Evolutionary conservation across 1,140 invertebrate species (phyloP).

Genomic region (Chymomyza costata): DNA sequence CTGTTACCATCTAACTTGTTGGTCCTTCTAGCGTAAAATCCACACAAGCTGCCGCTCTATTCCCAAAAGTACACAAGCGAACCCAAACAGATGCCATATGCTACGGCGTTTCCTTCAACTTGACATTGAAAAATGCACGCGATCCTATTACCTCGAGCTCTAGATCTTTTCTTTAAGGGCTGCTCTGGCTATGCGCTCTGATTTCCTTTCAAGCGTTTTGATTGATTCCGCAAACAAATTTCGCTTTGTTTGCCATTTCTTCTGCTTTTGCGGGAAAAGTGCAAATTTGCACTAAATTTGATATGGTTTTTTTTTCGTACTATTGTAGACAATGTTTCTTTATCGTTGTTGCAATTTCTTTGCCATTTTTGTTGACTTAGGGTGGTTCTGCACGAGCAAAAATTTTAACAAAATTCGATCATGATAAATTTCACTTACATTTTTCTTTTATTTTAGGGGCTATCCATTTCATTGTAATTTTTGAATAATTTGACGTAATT

Average conservation of each 20-base stretch:
- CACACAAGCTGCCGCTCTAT: too few species aligned
- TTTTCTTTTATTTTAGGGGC: slow-evolving; percentile 20
- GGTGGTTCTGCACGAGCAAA: slow-evolving; percentile 26
- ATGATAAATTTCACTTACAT: slow-evolving; percentile 1
- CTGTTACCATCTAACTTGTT: too few species aligned
- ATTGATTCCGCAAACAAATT: slow-evolving; percentile 65
- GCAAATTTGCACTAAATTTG: slow-evolving; percentile 32
- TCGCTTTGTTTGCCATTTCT: slow-evolving; percentile 11
- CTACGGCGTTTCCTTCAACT: slow-evolving; percentile 19
- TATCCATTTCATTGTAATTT: slow-evolving; percentile 18
- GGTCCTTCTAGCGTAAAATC: too few species aligned
- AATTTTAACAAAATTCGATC: slow-evolving; percentile 18
- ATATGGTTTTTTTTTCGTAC: slow-evolving; percentile 39
- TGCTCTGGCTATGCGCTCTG: too few species aligned
- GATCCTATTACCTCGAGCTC: slow-evolving; percentile 18
- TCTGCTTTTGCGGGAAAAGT: slow-evolving; percentile 13
- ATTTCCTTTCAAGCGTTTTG: slow-evolving; percentile 14
- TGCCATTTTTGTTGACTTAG: slow-evolving; percentile 67
- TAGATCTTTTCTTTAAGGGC: too few species aligned
- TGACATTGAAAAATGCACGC: slow-evolving; percentile 53
- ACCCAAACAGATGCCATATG: slow-evolving; percentile 46
- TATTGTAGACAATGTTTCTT: slow-evolving; percentile 33
- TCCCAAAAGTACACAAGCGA: too few species aligned
- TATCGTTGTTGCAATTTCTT: slow-evolving; percentile 51
- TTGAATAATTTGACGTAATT: slow-evolving; percentile 37